Percentiles rank a stretch among this genome's conserved stretches.
Evolutionary conservation across 1,140 invertebrate genomes (phyloP).

Genomic region (Nephila pilipes): DNA sequence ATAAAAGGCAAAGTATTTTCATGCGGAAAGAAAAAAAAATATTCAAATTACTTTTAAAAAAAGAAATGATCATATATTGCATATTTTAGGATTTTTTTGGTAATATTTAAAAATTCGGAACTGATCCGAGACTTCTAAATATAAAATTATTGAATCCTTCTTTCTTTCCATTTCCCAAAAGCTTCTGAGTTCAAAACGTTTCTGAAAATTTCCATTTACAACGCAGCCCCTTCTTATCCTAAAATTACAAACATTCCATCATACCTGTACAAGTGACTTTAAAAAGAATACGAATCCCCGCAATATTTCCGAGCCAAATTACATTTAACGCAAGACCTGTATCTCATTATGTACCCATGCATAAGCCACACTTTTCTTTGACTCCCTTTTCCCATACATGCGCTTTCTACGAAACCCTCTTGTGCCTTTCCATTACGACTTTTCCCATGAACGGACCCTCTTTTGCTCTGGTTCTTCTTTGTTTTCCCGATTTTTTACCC

Average conservation of each 20-base stretch:
- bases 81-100: too few relatives aligned
- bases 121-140: too few relatives aligned
- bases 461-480: background rate
- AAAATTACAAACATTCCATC: background rate
- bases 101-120: too few relatives aligned
- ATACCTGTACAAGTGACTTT: background rate
- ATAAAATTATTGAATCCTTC: too few relatives aligned
- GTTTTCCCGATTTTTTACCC: background rate
- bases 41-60: too few relatives aligned
- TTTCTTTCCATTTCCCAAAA: too few relatives aligned
- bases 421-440: background rate
- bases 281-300: background rate
- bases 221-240: background rate
- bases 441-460: background rate
- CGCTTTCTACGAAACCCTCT: background rate
- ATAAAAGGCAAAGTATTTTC: too few relatives aligned
- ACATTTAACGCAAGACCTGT: background rate
- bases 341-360: background rate
- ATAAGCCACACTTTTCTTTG: background rate
- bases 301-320: conserved; percentile 1
- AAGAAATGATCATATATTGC: too few relatives aligned
- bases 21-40: too few relatives aligned
- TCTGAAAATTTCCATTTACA: too few relatives aligned
- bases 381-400: background rate
- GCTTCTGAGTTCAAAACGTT: too few relatives aligned